Evolutionary conservation across 2,113 vertebrate species (phyloP), one percentile per base, ranked within the genome.

Genomic region (Pelusios castaneus): DNA sequence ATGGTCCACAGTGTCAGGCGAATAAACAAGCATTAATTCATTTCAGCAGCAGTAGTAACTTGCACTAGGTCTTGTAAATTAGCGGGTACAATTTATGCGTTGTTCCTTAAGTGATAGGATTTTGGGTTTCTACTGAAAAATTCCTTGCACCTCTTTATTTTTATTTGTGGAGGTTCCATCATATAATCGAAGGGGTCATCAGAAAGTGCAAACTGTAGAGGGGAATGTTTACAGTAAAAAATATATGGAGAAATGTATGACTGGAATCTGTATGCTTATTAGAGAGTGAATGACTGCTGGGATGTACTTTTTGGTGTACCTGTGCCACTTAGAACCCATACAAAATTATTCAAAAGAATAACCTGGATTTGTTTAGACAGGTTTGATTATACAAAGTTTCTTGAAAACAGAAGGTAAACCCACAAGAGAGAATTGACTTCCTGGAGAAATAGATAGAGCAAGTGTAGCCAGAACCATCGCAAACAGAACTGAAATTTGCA

Each of bases 1-100:
- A 87, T 90, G 85, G 84, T 92, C 88, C 93, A 29, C 58, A 2
- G 87, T 94, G 70, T 97, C 82, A 90, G 91, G 79, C 5, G 41
- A 89, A 94, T 91, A 91, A 94, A 81, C 78, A 86, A 31, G 94
- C 92, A 79, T 95, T 97, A 95, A 94, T 94, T 92, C 90, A 94
- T 97, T n/a, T 97, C 90, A 94, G 84, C 94, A 95, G 55, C 93
- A 47, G 89, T 94, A 91, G 85, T 91, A 96, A 76, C 94, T 95
- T 95, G 87, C 89, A 93, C 77, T 96, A 89, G 95, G 83, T 95
- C 94, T 93, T 88, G 94, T 97, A 95, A 97, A 94, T 94, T 96
- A 89, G 77, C 85, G 82, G 83, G 87, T 96, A 92, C 92, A 89
- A 89, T 96, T 95, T 95, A 94, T 95, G 86, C 58, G 43, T 85